Evolutionary conservation across 2,888 invertebrate species (phyloP).

Genomic region (Drosophila birchii): DNA sequence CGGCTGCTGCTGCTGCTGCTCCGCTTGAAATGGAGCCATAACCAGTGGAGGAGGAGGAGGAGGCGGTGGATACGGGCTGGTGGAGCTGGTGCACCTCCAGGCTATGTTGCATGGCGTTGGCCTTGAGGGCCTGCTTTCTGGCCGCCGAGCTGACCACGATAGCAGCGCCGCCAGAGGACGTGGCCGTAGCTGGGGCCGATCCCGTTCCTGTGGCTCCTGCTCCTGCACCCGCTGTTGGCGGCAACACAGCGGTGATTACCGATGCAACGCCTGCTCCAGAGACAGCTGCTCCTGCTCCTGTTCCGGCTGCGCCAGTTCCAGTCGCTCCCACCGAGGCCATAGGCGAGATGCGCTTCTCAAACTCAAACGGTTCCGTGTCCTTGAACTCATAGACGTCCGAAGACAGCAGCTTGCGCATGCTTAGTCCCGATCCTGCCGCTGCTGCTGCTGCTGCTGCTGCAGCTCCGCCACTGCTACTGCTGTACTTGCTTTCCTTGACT

Average conservation of each 20-base stretch:
- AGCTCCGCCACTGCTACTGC: constrained; percentile 23
- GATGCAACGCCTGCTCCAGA: constrained; percentile 21
- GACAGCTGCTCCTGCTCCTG: constrained; percentile 10
- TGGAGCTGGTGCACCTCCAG: constrained; percentile 51
- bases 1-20: neutral
- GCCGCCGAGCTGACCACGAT: constrained; percentile 31
- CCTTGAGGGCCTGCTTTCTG: constrained; percentile 57
- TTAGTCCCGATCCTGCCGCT: constrained; percentile 23
- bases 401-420: constrained; percentile 54
- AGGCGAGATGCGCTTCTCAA: constrained; percentile 88
- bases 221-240: constrained; percentile 1
- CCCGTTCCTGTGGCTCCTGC: neutral
- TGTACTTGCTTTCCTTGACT: constrained; percentile 60
- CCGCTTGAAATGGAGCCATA: neutral
- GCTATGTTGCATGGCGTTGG: constrained; percentile 47
- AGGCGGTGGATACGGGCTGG: constrained; percentile 7
- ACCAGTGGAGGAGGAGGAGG: constrained; percentile 2
- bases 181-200: neutral
- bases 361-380: constrained; percentile 94
- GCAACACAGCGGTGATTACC: constrained; percentile 31
- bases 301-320: constrained; percentile 16
- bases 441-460: constrained; percentile 20
- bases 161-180: constrained; percentile 10
- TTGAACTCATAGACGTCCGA: constrained; percentile 94
- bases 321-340: constrained; percentile 55